Evolutionary conservation across 2,797 vertebrate species (phyloP).

Genomic region (Cossypha dichroa): DNA sequence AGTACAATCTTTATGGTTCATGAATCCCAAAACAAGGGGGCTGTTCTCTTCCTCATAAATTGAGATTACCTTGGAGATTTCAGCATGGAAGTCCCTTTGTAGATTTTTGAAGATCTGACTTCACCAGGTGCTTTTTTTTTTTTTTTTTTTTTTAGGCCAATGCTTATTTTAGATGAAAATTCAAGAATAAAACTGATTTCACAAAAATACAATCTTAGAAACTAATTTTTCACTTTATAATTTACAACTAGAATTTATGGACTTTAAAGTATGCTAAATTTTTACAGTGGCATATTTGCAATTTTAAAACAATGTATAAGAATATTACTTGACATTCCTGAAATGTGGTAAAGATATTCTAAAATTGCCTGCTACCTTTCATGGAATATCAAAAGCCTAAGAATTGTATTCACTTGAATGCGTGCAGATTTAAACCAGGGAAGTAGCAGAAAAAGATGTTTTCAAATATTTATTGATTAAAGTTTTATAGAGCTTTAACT

Average conservation of each 20-base stretch:
- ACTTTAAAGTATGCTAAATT: background rate
- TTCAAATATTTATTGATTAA: background rate
- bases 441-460: background rate
- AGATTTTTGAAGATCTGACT: background rate
- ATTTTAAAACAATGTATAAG: background rate
- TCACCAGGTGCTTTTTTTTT: background rate
- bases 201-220: background rate
- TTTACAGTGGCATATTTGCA: background rate
- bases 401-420: background rate
- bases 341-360: background rate
- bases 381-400: background rate
- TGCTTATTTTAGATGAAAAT: background rate
- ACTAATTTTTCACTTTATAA: background rate
- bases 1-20: background rate
- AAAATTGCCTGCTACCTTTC: background rate
- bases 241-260: background rate
- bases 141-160: background rate
- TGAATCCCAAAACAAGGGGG: background rate
- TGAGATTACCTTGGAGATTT: background rate
- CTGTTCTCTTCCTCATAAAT: background rate
- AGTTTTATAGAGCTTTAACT: conserved; percentile 18
- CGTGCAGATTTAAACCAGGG: background rate
- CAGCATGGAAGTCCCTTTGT: background rate
- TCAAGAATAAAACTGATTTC: background rate
- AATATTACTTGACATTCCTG: conserved; percentile 40